Conservation (phyloP, 2,797 vertebrate genomes). For the Semaprochilodus insignis region DNA sequence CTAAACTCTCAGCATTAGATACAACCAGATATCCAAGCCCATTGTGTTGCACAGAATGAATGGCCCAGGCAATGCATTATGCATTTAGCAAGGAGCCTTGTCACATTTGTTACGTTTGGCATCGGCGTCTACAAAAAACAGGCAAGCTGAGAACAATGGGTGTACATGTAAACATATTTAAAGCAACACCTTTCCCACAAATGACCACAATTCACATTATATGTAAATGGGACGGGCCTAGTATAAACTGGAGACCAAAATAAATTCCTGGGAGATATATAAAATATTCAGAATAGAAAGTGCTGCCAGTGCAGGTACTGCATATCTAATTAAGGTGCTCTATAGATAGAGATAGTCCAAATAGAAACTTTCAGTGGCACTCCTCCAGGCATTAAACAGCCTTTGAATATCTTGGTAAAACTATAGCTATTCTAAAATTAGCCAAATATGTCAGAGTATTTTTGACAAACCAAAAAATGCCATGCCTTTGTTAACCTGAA, state of each 20-base stretch:
- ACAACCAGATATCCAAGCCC: not conserved
- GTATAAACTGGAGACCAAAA: not conserved
- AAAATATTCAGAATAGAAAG: not conserved
- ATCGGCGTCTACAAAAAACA: not conserved
- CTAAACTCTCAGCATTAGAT: conserved; percentile 14
- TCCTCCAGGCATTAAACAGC: not conserved
- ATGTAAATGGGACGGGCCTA: not conserved
- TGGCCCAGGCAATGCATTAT: not conserved
- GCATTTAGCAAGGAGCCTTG: not conserved
- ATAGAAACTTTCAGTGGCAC: not conserved
- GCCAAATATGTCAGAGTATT: too few species aligned
- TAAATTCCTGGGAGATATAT: not conserved
- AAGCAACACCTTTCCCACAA: not conserved
- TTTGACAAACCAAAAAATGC: too few species aligned
- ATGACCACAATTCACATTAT: not conserved
- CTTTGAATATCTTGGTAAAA: not conserved
- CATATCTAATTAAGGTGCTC: not conserved
- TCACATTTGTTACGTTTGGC: not conserved
- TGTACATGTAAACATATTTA: not conserved
- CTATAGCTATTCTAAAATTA: too few species aligned
- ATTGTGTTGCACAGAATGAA: not conserved
- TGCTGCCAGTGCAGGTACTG: not conserved
- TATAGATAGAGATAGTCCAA: not conserved
- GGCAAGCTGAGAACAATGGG: not conserved
- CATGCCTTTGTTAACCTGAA: too few species aligned